Base-by-base conservation (phyloP, 2,113 vertebrate genomes). In the Lophius piscatorius region DNA sequence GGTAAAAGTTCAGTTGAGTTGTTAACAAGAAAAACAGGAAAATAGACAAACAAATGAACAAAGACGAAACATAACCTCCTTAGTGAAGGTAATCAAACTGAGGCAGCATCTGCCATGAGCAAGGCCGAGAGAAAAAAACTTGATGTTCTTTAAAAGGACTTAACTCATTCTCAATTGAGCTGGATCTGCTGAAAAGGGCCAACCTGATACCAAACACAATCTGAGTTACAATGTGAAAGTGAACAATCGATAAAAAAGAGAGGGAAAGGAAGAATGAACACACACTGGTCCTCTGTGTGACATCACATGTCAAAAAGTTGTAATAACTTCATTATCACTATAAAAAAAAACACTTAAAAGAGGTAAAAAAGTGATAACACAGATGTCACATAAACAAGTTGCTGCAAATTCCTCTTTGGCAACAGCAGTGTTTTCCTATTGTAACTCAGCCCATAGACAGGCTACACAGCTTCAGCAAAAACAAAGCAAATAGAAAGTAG, bases 221-320 rank as follows among this genome's bases (percentile, higher is more conserved):
- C 70, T 36, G 51, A 83, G 50, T 31, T 46, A 45, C 66, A 75
- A 65, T 54, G 44, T 29, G 46, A 65, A 56, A 26, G 44, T 59
- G 31, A 54, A 38, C 51, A 45, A 70, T 57, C 67, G 70, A 33
- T 34, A 38, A 51, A 68, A 34, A 69, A 34, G 22, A 66, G 54
- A 68, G 46, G 45, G 14, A 48, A 64, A 52, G 56, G 59, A 20
- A 28, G 21, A 63, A 23, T 9, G 28, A 57, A 42, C 41, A 72
- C 23, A 29, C 5, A 35, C 28, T n/a, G 33, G 39, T 22, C n/a
- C 54, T 38, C 24, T 13, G 22, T 17, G 60, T 44, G 58, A 66
- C 54, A 66, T 41, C 35, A 29, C 54, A 46, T 46, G 58, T 40
- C 38, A 44, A 14, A 36, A 40, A 61, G 56, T 24, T 35, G 38